A percentile compares a stretch with the other conserved stretches of the same genome.
These are phyloP conservation scores for Sylvietta virens DNA, from an alignment of 2,113 vertebrate genomes.

Conservation along the genomic window DNA sequence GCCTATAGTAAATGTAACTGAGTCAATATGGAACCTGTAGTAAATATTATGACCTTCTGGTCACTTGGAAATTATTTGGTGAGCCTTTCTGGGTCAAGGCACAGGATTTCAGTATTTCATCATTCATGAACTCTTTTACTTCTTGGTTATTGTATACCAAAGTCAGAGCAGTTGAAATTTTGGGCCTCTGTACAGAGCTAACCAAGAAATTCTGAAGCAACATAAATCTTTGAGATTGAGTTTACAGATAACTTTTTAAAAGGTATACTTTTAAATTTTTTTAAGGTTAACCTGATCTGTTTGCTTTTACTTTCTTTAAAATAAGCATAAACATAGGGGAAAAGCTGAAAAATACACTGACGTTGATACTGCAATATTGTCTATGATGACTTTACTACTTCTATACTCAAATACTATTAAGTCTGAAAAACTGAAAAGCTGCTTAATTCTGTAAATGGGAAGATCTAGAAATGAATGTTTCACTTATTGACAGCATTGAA, in stretches of 20 bases:
- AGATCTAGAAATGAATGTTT: background rate
- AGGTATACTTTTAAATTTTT: background rate
- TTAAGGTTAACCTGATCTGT: background rate
- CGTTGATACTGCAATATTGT: background rate
- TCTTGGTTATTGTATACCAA: background rate
- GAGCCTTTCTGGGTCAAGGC: background rate
- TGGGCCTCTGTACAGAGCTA: background rate
- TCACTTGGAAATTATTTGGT: background rate
- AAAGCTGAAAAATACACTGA: background rate
- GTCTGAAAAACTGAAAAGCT: background rate
- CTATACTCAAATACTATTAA: background rate
- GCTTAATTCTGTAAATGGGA: background rate
- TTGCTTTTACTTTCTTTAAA: background rate
- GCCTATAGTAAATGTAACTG: background rate
- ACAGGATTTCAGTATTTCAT: background rate
- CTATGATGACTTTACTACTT: background rate
- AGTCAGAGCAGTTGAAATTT: background rate
- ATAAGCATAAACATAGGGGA: rapidly evolving
- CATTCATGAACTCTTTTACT: rapidly evolving
- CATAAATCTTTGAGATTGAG: background rate
- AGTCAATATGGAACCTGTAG: background rate
- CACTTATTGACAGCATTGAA: background rate
- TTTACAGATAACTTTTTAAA: background rate
- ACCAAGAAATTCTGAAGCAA: background rate
- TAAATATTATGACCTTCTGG: background rate